Evolutionary conservation across 2,888 invertebrate genomes (phyloP), one percentile per base, ranked within the genome.

Genomic region (Elegia similella): DNA sequence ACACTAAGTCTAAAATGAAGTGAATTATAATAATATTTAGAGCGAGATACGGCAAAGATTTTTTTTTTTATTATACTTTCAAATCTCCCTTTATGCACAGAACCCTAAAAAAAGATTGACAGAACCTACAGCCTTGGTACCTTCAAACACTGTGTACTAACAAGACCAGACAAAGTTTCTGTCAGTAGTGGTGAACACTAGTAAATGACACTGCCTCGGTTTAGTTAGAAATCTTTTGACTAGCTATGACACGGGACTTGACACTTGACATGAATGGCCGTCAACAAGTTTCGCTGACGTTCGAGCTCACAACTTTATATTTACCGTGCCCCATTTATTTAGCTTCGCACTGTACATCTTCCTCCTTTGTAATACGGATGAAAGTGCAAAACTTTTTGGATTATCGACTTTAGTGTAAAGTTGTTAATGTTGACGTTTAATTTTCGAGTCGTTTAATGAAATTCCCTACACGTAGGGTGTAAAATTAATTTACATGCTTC

Each of bases 241-340:
- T 64, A 61, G 57, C 62, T 66, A 67, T 66, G 70, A 71, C 73
- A 68, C 52, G 58, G 61, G 60, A 59, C 63, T 50, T 16, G 65
- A 68, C 69, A 68, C 63, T 64, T 64, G 67, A 65, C 63, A 62
- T 66, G 66, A 66, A 66, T 67, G 69, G 63, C 70, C 64, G 68
- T 65, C 64, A 66, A 68, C 73, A 66, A 64, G 69, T 68, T 67
- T 68, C 65, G 66, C 65, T 56, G 54, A 60, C 61, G 61, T 61
- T 29, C 13, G 7, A 34, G 6, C 50, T n/a, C 3, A 44, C 44
- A 55, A 44, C 12, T 16, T 44, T 32, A 44, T 34, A 34, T 43
- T 55, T 16, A n/a, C 43, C 44, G 30, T 32, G 16, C 8, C 34
- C 16, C 16, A 46, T 44, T 34, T 15, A 32, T 17, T 44, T 34